A percentile compares a stretch with the other conserved stretches of the same genome.
Evolutionary conservation across 1,140 invertebrate species (phyloP).

Genomic region (Trinorchestia longiramus): DNA sequence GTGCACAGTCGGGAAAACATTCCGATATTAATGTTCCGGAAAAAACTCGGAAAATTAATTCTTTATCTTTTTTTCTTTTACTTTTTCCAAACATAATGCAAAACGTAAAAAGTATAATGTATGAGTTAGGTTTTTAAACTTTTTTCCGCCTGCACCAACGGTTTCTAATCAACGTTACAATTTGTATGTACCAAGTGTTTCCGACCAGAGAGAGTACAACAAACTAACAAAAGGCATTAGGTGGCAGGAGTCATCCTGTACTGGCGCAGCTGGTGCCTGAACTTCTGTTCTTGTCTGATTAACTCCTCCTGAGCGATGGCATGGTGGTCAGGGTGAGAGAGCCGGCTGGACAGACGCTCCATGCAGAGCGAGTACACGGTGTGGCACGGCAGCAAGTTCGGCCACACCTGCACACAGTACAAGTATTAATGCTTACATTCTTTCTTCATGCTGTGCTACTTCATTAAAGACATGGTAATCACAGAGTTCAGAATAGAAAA

Average conservation of each 20-base stretch:
- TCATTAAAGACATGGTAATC: background rate
- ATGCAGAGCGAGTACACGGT: constrained; percentile 55
- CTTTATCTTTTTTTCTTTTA: too few species aligned
- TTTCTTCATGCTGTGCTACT: background rate
- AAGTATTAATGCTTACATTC: too few species aligned
- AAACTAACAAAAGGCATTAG: background rate
- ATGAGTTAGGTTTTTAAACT: too few species aligned
- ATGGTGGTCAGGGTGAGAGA: constrained; percentile 54
- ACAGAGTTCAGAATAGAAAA: background rate
- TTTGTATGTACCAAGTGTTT: too few species aligned
- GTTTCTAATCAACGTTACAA: too few species aligned
- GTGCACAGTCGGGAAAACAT: too few species aligned
- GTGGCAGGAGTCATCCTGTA: constrained; percentile 24
- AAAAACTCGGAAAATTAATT: too few species aligned
- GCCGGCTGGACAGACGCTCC: constrained; percentile 54
- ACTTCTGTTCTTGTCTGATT: background rate
- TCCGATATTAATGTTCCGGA: too few species aligned
- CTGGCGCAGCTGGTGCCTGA: constrained; percentile 55
- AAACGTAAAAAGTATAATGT: too few species aligned
- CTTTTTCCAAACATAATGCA: too few species aligned
- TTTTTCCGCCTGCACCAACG: too few species aligned
- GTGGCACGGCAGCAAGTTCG: constrained; percentile 57
- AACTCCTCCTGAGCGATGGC: constrained; percentile 54
- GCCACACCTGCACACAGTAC: constrained; percentile 11
- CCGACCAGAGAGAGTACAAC: too few species aligned